Evolutionary conservation across 1,140 invertebrate species (phyloP), one percentile per base, ranked within the genome.

Genomic region (Heliconius hermathena): DNA sequence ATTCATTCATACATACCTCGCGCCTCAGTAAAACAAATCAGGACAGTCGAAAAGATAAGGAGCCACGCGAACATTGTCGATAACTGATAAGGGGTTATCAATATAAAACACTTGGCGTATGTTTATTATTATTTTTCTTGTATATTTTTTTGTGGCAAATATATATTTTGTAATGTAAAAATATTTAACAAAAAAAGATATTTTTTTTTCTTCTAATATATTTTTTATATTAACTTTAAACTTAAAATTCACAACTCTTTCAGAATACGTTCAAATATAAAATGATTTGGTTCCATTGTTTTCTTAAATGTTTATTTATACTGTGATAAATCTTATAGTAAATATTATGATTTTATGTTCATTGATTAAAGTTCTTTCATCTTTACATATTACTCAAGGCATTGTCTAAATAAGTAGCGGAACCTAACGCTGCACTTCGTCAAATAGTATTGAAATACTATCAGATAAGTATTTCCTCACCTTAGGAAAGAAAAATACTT

Each of bases 41-140:
- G 60, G 60, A 26, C 60, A 26, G 60, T 66, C 11, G 22, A 26
- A 66, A 16, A 26, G 60, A 66, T 66, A 66, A 66, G 60, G 8
- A 66, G 60, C 60, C 60, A 66, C 60, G 60, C 60, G 20, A 76
- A 66, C 74, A 76, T 76, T 76, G 52, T 41, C 13, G 36, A 66
- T 46, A 66, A 38, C 22, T 46, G 74, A 76, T 76, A 76, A 76
- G 33, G 36, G 54, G 74, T 76, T 76, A 76, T 76, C 74, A 60
- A 33, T n/a, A 46, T n/a, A 57, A 26, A 66, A 66, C 60, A 66
- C 60, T 66, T 66, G 13, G 22, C 13, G 22, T 66, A 26, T 66
- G 5, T 66, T 60, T 52, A 22, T 57, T 57, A 57, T 57, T 22
- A 57, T 22, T 57, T 57, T 57, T 57, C 8, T n/a, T 22, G n/a